A percentile compares a stretch with the other conserved stretches of the same genome.
phyloP scores from a whole-genome alignment of 2,113 vertebrate species.

The Paralichthys olivaceus region DNA sequence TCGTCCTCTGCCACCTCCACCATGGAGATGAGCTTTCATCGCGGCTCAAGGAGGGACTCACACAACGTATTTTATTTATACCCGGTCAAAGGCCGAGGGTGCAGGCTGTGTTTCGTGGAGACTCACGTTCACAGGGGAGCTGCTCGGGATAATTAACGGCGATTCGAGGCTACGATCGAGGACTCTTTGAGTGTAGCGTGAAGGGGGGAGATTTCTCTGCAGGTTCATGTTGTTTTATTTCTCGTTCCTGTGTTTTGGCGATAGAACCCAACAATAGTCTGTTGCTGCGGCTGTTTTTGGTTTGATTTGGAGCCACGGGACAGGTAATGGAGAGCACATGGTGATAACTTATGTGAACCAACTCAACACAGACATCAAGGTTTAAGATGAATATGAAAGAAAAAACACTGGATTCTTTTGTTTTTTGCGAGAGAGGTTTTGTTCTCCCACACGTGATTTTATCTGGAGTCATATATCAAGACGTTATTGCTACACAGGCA shows the following conservation, averaged over 20 bases:
- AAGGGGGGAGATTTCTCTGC: neutral
- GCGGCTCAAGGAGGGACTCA: neutral
- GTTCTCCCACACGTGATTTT: conserved; percentile 1
- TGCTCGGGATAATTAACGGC: neutral
- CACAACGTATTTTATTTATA: conserved; percentile 22
- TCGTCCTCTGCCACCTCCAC: neutral
- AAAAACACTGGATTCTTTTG: conserved; percentile 10
- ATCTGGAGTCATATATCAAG: conserved; percentile 17
- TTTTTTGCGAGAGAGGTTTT: conserved; percentile 21
- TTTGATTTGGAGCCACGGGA: conserved; percentile 62
- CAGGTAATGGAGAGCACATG: conserved; percentile 76
- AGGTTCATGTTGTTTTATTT: conserved; percentile 32
- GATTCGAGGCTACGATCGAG: neutral
- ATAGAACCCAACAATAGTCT: conserved; percentile 24
- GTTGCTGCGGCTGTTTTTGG: conserved; percentile 28
- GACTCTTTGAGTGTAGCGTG: neutral
- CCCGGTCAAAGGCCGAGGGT: neutral
- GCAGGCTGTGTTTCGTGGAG: neutral
- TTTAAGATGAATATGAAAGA: neutral
- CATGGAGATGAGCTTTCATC: conserved; percentile 46
- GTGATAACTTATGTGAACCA: conserved; percentile 8
- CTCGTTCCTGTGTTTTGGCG: neutral
- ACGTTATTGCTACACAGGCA: conserved; percentile 1
- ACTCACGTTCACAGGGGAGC: neutral
- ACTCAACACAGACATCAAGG: conserved; percentile 1